Evolutionary conservation across 2,888 invertebrate genomes (phyloP), one percentile per base, ranked within the genome.

Genomic region (Caprella mutica): DNA sequence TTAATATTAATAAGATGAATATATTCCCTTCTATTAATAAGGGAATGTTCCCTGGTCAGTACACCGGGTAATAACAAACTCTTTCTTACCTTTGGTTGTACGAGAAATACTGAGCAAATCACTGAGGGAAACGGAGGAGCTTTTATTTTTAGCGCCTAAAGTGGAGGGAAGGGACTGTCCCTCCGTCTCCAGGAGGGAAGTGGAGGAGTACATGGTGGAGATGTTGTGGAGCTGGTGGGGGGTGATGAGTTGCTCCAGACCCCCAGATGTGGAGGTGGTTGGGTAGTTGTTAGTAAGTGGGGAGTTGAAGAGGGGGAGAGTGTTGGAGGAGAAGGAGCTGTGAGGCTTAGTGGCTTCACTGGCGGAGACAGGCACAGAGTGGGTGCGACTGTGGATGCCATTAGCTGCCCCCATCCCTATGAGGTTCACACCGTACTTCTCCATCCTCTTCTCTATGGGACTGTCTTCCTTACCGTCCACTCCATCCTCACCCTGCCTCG

Each of bases 91-190:
- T n/a, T n/a, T n/a, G n/a, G n/a, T n/a, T n/a, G n/a, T n/a, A n/a
- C n/a, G 58, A 40, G 61, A 52, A 30, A 52, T 55, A 29, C 50
- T 58, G 35, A 61, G 58, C 42, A 61, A 48, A 35, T 58, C 61
- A 26, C 58, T 55, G 46, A 61, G 58, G 21, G 61, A 61, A 50
- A 61, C 55, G 5, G 58, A 58, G 6, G 61, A 52, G 5, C 58
- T 51, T 48, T 57, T 57, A n/a, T n/a, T n/a, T n/a, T n/a, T n/a
- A n/a, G n/a, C n/a, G n/a, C n/a, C n/a, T n/a, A n/a, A n/a, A n/a
- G n/a, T n/a, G n/a, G n/a, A n/a, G n/a, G n/a, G n/a, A n/a, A n/a
- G n/a, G n/a, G n/a, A n/a, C 33, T 33, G 9, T 33, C 33, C 12
- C 33, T 33, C 33, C 12, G 9, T 33, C 33, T 12, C 33, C 8